Percentiles rank a stretch among this genome's conserved stretches.
Evolutionary conservation across 1,140 invertebrate species (phyloP).

Genomic region (Drosophila burlai): DNA sequence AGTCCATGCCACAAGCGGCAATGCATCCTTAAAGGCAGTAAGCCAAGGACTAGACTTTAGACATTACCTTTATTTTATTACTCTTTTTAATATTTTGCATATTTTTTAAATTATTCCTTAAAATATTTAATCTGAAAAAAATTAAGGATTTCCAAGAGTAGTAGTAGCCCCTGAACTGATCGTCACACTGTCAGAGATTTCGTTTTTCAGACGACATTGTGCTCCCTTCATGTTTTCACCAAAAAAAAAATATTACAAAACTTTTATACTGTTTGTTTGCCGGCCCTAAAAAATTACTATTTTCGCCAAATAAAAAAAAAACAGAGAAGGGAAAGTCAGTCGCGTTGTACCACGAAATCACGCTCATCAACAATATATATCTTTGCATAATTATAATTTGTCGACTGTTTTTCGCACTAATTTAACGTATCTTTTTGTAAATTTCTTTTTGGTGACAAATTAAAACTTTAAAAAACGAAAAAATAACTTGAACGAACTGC

Average conservation of each 20-base stretch:
- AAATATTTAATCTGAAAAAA: too few species aligned
- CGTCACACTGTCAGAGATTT: neutral
- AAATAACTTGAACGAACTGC: too few species aligned
- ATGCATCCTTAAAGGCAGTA: neutral
- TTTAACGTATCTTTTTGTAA: neutral
- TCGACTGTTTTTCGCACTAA: neutral
- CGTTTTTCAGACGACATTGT: slow-evolving; percentile 2
- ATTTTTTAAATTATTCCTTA: too few species aligned
- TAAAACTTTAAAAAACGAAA: neutral
- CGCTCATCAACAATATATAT: neutral
- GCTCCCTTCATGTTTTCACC: neutral
- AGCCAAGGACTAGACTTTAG: neutral
- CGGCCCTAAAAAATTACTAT: neutral
- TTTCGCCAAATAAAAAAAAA: neutral
- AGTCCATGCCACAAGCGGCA: neutral
- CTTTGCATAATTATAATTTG: neutral
- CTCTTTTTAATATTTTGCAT: too few species aligned
- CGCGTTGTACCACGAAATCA: neutral
- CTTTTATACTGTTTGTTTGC: slow-evolving; percentile 4
- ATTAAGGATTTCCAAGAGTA: too few species aligned
- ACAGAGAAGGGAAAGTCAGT: neutral
- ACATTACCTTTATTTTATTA: neutral
- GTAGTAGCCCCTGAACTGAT: neutral
- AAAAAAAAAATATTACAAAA: slow-evolving; percentile 2
- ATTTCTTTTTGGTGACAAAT: neutral